Evolutionary conservation across 1,140 invertebrate species (phyloP).

Genomic region (Mya arenaria): DNA sequence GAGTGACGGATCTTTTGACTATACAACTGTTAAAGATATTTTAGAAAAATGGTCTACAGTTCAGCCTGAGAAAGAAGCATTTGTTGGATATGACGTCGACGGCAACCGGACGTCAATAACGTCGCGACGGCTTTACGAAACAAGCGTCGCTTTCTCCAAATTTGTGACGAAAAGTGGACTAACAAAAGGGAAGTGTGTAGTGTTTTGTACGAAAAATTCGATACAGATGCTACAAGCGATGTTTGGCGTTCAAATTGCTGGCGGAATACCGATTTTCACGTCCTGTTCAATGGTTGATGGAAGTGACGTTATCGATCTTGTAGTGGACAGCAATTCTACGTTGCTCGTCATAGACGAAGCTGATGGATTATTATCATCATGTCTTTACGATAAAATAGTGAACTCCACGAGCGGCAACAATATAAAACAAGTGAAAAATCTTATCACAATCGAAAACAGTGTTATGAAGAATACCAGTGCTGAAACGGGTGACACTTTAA

Average conservation of each 20-base stretch:
- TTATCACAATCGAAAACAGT: not conserved
- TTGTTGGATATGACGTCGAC: too few relatives aligned
- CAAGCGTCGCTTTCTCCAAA: too few relatives aligned
- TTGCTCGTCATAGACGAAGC: conserved; percentile 2
- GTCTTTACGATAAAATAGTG: too few relatives aligned
- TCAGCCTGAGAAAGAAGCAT: too few relatives aligned
- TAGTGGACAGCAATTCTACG: not conserved
- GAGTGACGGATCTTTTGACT: too few relatives aligned
- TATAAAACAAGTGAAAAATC: too few relatives aligned
- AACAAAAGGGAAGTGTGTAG: not conserved
- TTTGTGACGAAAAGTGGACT: not conserved
- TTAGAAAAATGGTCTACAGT: too few relatives aligned
- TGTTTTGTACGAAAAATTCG: conserved; percentile 24
- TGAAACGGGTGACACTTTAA: not conserved
- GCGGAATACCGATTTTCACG: not conserved
- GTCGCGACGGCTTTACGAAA: too few relatives aligned
- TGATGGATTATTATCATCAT: too few relatives aligned
- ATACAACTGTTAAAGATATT: too few relatives aligned
- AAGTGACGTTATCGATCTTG: conserved; percentile 4
- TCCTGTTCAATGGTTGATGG: not conserved
- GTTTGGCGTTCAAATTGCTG: conserved; percentile 1
- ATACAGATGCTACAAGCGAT: not conserved
- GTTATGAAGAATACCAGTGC: not conserved
- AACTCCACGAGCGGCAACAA: too few relatives aligned
- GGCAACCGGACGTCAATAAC: too few relatives aligned